These are phyloP conservation scores for Palythoa grandis DNA, from an alignment of 92 coral and sea anemone species.

Conservation along the genomic window DNA sequence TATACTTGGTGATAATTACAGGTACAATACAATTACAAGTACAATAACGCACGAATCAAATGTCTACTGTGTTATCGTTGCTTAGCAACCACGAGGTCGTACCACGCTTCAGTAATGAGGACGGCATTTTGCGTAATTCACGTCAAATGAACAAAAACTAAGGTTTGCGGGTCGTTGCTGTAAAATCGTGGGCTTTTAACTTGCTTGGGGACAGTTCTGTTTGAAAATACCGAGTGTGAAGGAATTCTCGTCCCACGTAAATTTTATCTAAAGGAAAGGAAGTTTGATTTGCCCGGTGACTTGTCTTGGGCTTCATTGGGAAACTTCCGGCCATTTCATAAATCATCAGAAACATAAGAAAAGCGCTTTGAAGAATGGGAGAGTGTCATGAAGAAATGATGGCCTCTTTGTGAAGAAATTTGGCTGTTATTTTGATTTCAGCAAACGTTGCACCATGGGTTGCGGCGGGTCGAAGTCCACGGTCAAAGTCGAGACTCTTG, in stretches of 20 bases:
- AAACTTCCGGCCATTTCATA: constrained; percentile 17
- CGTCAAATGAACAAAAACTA: not conserved
- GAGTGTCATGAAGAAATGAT: not conserved
- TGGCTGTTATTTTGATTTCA: not conserved
- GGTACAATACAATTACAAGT: not conserved
- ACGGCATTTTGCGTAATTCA: not conserved
- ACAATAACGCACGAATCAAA: not conserved
- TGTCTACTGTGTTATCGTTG: not conserved
- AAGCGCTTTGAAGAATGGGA: not conserved
- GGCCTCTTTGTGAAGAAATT: not conserved
- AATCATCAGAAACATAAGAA: not conserved
- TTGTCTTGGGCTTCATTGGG: not conserved
- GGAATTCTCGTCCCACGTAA: not conserved
- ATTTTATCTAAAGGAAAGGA: not conserved
- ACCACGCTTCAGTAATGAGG: not conserved
- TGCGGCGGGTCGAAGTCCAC: constrained; percentile 36
- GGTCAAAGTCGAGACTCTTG: not conserved
- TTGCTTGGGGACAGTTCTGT: not conserved
- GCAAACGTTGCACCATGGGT: constrained; percentile 10
- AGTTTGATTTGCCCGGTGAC: not conserved
- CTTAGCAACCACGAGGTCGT: not conserved
- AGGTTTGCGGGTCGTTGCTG: not conserved
- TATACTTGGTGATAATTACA: not conserved
- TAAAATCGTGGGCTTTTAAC: not conserved
- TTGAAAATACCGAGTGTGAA: constrained; percentile 1